These are phyloP conservation scores for Pammene aurita DNA, from an alignment of 2,888 invertebrate species.

Conservation along the genomic window DNA sequence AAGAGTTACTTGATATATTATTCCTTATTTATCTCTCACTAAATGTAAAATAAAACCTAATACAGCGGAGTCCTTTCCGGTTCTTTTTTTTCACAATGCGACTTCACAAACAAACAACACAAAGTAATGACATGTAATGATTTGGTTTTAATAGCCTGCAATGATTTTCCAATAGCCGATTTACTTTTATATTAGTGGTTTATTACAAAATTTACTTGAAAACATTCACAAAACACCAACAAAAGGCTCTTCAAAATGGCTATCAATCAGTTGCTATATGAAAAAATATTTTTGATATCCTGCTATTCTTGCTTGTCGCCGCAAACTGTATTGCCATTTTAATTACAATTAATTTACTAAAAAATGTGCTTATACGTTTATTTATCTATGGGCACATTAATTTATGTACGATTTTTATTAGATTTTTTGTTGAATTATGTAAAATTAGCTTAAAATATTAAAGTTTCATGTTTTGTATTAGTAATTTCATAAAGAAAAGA, in stretches of 20 bases:
- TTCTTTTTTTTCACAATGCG: conserved; percentile 72
- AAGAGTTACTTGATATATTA: conserved; percentile 34
- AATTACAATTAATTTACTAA: conserved; percentile 41
- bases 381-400: conserved; percentile 59
- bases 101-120: conserved; percentile 71
- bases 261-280: conserved; percentile 80
- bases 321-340: conserved; percentile 74
- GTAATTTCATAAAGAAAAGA: neutral
- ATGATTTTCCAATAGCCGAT: conserved; percentile 49
- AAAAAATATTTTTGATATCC: conserved; percentile 79
- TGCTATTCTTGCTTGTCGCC: conserved; percentile 68
- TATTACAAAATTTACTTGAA: conserved; percentile 73
- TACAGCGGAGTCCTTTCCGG: conserved; percentile 74
- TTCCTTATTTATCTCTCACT: conserved; percentile 49
- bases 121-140: conserved; percentile 51
- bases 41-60: conserved; percentile 61
- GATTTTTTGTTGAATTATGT: neutral
- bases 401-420: neutral
- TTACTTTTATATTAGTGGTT: conserved; percentile 57
- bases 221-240: conserved; percentile 84
- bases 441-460: neutral
- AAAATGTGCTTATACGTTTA: conserved; percentile 23
- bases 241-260: conserved; percentile 84
- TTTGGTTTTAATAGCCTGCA: conserved; percentile 51
- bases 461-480: no score